phyloP scores from a whole-genome alignment of 2,888 invertebrate species.

The Digitonthophagus gazella region DNA sequence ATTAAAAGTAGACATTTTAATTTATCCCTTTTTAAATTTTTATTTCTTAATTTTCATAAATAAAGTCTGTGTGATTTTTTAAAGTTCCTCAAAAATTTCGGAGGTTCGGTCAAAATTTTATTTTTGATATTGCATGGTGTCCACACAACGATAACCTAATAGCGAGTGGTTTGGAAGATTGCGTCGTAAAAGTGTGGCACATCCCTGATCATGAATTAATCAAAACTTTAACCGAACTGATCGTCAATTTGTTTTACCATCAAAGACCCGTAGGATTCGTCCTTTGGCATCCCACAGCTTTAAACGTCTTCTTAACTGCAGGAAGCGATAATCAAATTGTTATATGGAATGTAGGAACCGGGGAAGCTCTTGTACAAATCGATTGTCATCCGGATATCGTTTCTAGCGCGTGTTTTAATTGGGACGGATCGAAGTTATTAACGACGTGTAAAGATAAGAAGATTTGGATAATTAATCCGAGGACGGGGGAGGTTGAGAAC shows the following conservation, averaged over 20 bases:
- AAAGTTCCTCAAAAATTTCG: no score
- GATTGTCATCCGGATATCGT: slow-evolving; percentile 92
- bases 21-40: no score
- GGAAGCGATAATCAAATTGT: slow-evolving; percentile 85
- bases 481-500: slow-evolving; percentile 78
- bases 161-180: slow-evolving; percentile 96
- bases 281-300: slow-evolving; percentile 95
- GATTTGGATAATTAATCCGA: slow-evolving; percentile 87
- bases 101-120: no score
- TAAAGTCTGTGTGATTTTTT: no score
- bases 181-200: slow-evolving; percentile 91
- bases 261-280: slow-evolving; percentile 90
- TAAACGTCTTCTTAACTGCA: slow-evolving; percentile 90
- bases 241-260: slow-evolving; percentile 90
- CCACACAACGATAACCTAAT: slow-evolving; percentile 98
- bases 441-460: slow-evolving; percentile 97
- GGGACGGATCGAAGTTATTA: slow-evolving; percentile 90
- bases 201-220: slow-evolving; percentile 89
- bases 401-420: slow-evolving; percentile 94
- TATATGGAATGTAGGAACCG: slow-evolving; percentile 66
- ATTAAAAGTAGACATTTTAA: no score
- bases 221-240: slow-evolving; percentile 87
- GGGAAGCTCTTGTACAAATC: slow-evolving; percentile 78
- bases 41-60: no score
- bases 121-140: no score